Conservation (phyloP, 2,113 vertebrate genomes). For the Corythornis vintsioides region DNA sequence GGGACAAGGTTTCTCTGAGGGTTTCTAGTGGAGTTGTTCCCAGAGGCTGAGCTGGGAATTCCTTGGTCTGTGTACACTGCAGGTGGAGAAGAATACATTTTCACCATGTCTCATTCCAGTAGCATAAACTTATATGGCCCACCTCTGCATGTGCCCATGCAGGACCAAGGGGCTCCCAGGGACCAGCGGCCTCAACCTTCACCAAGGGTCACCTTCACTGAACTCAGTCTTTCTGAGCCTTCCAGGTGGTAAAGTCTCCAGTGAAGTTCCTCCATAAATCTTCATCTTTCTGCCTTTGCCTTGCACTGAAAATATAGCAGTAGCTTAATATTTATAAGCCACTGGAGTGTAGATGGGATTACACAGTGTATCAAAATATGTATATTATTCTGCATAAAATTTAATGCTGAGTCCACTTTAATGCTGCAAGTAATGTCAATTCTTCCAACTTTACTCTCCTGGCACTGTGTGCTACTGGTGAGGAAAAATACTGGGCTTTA, state of each 20-base stretch:
- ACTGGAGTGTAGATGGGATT: background rate
- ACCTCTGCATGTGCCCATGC: rapidly evolving
- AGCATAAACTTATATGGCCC: rapidly evolving
- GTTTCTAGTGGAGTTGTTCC: background rate
- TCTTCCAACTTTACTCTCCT: background rate
- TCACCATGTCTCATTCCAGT: background rate
- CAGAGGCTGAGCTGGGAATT: background rate
- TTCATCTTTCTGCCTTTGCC: background rate
- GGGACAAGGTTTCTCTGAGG: background rate
- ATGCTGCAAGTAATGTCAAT: background rate
- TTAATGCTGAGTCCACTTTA: background rate
- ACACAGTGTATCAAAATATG: background rate
- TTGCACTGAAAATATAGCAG: background rate
- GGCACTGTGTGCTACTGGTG: background rate
- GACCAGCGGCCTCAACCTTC: background rate
- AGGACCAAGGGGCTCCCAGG: background rate
- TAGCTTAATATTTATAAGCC: background rate
- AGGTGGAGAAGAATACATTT: background rate
- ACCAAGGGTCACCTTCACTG: rapidly evolving
- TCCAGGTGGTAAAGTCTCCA: background rate
- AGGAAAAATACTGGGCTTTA: background rate
- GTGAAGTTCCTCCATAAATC: background rate
- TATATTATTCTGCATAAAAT: background rate
- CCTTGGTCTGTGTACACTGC: rapidly evolving
- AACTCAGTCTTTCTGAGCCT: background rate